These are phyloP conservation scores for Lepidochrysops patricia DNA, from an alignment of 2,888 invertebrate genomes.

Conservation along the genomic window DNA sequence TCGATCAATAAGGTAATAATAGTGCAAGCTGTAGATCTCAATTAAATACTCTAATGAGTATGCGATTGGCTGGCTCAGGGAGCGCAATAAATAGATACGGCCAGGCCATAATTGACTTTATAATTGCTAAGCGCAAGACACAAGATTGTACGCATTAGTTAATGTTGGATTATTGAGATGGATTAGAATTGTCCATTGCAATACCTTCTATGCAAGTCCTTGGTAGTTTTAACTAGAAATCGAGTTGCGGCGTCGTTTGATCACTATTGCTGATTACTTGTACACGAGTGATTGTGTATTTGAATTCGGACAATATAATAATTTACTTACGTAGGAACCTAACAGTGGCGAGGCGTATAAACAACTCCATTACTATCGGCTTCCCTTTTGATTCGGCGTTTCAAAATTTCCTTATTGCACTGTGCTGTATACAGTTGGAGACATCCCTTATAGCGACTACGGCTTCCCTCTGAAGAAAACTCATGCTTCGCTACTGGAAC, in stretches of 20 bases:
- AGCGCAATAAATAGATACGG: not conserved
- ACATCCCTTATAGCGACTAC: no score
- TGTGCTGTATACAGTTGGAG: no score
- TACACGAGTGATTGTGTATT: no score
- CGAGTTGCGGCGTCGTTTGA: not conserved
- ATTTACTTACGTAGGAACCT: not conserved
- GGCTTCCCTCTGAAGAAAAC: no score
- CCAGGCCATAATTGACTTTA: constrained; percentile 8
- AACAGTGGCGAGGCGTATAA: no score
- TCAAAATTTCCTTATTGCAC: no score
- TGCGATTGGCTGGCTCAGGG: not conserved
- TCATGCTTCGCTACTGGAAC: no score
- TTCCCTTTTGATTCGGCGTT: no score
- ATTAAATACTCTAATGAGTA: constrained; percentile 7
- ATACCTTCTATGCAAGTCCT: constrained; percentile 3
- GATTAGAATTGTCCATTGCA: not conserved
- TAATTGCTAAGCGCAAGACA: constrained; percentile 2
- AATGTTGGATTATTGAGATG: constrained; percentile 1
- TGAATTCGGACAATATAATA: not conserved
- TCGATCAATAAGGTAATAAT: constrained; percentile 2
- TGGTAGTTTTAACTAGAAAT: not conserved
- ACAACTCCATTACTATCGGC: no score
- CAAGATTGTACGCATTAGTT: not conserved
- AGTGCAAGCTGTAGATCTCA: not conserved
- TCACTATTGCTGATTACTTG: not conserved